Percentiles rank a stretch among this genome's conserved stretches.
Evolutionary conservation across 2,797 vertebrate genomes (phyloP).

Genomic region (Sternarchorhynchus goeldii): DNA sequence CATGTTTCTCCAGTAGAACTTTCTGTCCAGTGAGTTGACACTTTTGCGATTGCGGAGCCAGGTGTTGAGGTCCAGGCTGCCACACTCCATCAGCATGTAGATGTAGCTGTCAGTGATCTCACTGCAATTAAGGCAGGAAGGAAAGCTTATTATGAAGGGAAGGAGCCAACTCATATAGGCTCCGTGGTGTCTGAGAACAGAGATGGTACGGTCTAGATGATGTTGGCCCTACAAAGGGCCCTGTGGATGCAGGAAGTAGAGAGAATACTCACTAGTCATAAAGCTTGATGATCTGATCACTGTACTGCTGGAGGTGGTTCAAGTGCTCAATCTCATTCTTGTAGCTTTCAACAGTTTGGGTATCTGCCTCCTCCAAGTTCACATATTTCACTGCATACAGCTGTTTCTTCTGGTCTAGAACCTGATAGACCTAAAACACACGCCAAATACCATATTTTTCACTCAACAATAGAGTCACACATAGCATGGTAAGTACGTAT

Average conservation of each 20-base stretch:
- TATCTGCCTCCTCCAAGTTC: conserved; percentile 89
- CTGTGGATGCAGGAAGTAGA: neutral
- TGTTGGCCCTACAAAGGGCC: neutral
- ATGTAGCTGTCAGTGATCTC: conserved; percentile 90
- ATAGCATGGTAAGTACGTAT: neutral
- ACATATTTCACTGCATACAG: conserved; percentile 93
- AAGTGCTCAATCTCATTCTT: conserved; percentile 96
- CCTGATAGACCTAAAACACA: conserved; percentile 88
- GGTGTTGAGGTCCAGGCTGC: conserved; percentile 94
- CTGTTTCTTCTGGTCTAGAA: conserved; percentile 91
- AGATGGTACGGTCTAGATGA: neutral
- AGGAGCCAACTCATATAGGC: neutral
- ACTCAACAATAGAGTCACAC: neutral
- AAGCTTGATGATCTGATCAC: conserved; percentile 95
- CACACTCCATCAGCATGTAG: conserved; percentile 98
- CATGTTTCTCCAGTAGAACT: conserved; percentile 99
- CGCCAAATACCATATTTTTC: neutral
- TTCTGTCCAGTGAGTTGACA: conserved; percentile 89
- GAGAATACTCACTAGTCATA: conserved; percentile 87
- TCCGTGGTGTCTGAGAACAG: neutral
- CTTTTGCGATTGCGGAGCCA: conserved; percentile 93
- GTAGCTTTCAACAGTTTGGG: conserved; percentile 90
- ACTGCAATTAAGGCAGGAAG: conserved; percentile 69
- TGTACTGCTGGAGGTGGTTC: conserved; percentile 91
- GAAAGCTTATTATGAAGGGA: conserved; percentile 3